Conservation (phyloP, 2,888 invertebrate genomes). For the Caenorhabditis auriculariae region DNA sequence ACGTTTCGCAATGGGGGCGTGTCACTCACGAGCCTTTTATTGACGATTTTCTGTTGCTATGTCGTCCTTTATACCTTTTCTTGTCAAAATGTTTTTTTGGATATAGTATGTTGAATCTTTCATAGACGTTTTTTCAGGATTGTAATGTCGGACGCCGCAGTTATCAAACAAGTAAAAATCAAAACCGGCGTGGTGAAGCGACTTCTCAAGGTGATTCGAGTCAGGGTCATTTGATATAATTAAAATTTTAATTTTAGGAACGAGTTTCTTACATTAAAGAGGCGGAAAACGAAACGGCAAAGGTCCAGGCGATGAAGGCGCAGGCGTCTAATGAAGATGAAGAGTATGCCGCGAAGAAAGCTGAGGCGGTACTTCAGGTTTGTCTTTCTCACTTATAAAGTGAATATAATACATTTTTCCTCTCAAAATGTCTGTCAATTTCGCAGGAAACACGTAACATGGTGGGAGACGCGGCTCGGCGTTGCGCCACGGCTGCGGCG, state of each 20-base stretch:
- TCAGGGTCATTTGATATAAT: neutral
- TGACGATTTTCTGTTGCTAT: no score
- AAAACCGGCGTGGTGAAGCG: slow-evolving; percentile 41
- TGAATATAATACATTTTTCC: neutral
- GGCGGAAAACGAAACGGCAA: slow-evolving; percentile 24
- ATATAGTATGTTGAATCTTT: no score
- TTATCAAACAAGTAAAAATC: slow-evolving; percentile 36
- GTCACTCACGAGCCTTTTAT: no score
- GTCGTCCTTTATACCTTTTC: no score
- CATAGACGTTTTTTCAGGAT: no score
- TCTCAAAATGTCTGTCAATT: neutral
- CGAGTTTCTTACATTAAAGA: slow-evolving; percentile 32
- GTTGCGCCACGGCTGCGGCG: slow-evolving; percentile 8
- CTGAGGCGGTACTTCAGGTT: slow-evolving; percentile 29
- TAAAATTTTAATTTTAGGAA: slow-evolving; percentile 18
- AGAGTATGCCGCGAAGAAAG: slow-evolving; percentile 41
- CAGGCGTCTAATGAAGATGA: slow-evolving; percentile 39
- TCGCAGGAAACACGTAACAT: slow-evolving; percentile 39
- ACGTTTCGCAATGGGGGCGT: no score
- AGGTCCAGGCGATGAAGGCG: slow-evolving; percentile 24
- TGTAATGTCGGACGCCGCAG: slow-evolving; percentile 30
- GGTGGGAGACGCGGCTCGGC: slow-evolving; percentile 30
- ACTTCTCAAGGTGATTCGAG: slow-evolving; percentile 24
- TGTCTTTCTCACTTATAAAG: neutral
- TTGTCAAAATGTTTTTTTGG: no score